phyloP scores from a whole-genome alignment of 2,888 invertebrate species.

The Dusona sp. region DNA sequence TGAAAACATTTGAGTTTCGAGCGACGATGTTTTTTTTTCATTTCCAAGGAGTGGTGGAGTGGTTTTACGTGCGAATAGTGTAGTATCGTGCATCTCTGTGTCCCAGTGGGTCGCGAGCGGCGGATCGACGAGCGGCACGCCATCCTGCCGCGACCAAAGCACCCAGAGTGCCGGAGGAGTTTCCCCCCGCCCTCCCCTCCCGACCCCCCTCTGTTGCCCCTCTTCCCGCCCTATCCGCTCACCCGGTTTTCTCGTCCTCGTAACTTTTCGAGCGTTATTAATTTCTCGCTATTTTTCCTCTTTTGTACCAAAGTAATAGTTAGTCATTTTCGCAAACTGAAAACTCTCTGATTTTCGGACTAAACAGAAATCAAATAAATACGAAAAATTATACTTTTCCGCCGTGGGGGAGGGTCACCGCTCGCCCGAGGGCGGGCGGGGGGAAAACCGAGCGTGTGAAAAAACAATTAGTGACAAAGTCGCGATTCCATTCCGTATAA shows the following conservation, averaged over 20 bases:
- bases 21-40: constrained; percentile 12
- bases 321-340: neutral
- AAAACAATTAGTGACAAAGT: constrained; percentile 47
- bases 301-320: neutral
- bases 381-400: constrained; percentile 27
- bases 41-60: constrained; percentile 66
- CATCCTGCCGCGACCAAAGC: constrained; percentile 79
- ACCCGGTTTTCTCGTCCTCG: constrained; percentile 48
- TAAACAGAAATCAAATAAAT: neutral
- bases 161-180: constrained; percentile 64
- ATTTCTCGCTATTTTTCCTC: constrained; percentile 27
- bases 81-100: constrained; percentile 66
- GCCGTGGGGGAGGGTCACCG: constrained; percentile 54
- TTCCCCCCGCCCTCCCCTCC: constrained; percentile 45
- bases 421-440: constrained; percentile 50
- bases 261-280: constrained; percentile 50
- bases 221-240: constrained; percentile 51
- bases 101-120: constrained; percentile 68
- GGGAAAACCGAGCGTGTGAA: constrained; percentile 39
- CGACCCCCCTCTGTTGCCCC: constrained; percentile 46
- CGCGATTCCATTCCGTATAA: constrained; percentile 6
- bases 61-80: constrained; percentile 69
- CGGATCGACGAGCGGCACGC: constrained; percentile 79
- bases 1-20: constrained; percentile 11
- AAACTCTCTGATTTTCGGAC: neutral